Evolutionary conservation across 2,797 vertebrate species (phyloP), one percentile per base, ranked within the genome.

Genomic region (Enteromius unitaeniatus): DNA sequence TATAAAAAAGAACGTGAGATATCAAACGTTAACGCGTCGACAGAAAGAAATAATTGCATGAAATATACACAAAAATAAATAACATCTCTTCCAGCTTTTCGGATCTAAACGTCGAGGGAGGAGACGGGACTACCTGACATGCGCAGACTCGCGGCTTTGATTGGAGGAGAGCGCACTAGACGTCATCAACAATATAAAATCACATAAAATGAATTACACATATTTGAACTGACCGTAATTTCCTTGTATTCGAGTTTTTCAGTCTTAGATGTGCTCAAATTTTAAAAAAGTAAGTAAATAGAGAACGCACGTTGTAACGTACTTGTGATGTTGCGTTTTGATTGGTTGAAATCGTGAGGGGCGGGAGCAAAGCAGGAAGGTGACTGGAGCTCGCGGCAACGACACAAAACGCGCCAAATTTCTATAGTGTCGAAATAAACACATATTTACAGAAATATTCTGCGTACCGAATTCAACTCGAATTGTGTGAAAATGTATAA

Each of bases 391-490:
- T 83, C 88, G 87, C 87, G 87, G 84, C 53, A 88, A 58, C 69
- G 58, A 58, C 28, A 34, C 42, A 65, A 70, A 89, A 81, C 88
- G 90, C 89, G 88, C 89, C 88, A 91, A 91, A 85, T 87, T 91
- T 86, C 65, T 76, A 82, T 5, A 3, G 28, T 17, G 37, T 19
- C 17, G 37, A n/a, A 42, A 51, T 31, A 17, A 14, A n/a, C 21
- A 4, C 11, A 10, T 37, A 6, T 28, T 11, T 55, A 23, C 55
- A 9, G 23, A 55, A 70, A 51, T 26, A 19, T 51, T 21, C 4
- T 2, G 1, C 17, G 42, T 72, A 9, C 0, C 14, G 5, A 14
- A 23, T 6, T 1, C 8, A 49, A 47, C 31, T 26, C 19, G 1
- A 31, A 17, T 75, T 37, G 10, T 65, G 14, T 55, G 10, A 34